phyloP scores from a whole-genome alignment of 2,797 vertebrate species.

The Tachyglossus aculeatus region DNA sequence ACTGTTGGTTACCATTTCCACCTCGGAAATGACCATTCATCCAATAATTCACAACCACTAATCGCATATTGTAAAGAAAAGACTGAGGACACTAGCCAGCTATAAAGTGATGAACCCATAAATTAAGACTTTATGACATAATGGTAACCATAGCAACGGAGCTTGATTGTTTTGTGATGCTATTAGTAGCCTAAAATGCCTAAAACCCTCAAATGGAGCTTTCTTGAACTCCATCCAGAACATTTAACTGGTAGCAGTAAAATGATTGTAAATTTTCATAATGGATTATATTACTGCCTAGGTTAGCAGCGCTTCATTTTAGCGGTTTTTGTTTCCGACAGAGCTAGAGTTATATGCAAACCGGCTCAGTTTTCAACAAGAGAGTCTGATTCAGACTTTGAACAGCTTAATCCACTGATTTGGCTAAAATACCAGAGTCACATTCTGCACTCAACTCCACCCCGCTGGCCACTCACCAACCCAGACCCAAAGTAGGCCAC shows the following conservation, averaged over 20 bases:
- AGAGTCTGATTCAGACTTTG: slow-evolving; percentile 12
- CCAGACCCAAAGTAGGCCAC: too few relatives aligned
- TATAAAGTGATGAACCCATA: slow-evolving; percentile 27
- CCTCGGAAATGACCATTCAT: background rate
- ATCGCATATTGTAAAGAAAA: background rate
- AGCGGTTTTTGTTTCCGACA: slow-evolving; percentile 15
- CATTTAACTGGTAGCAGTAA: background rate
- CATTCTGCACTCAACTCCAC: too few relatives aligned
- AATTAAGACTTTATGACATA: slow-evolving; percentile 27
- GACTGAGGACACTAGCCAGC: slow-evolving; percentile 7
- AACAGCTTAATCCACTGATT: too few relatives aligned
- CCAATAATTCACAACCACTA: slow-evolving; percentile 19
- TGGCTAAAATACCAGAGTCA: too few relatives aligned
- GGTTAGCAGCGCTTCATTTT: slow-evolving; percentile 4
- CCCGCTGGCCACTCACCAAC: too few relatives aligned
- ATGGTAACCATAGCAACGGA: slow-evolving; percentile 52
- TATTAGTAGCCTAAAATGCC: slow-evolving; percentile 18
- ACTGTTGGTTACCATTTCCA: slow-evolving; percentile 8
- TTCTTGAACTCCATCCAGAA: slow-evolving; percentile 4
- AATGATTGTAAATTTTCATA: slow-evolving; percentile 9
- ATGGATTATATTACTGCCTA: slow-evolving; percentile 3
- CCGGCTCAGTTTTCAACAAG: background rate
- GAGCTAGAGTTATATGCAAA: slow-evolving; percentile 4
- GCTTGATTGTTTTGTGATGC: slow-evolving; percentile 28
- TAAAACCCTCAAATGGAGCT: background rate